Conservation (phyloP, 2,797 vertebrate species). For the Ceryle rudis region DNA sequence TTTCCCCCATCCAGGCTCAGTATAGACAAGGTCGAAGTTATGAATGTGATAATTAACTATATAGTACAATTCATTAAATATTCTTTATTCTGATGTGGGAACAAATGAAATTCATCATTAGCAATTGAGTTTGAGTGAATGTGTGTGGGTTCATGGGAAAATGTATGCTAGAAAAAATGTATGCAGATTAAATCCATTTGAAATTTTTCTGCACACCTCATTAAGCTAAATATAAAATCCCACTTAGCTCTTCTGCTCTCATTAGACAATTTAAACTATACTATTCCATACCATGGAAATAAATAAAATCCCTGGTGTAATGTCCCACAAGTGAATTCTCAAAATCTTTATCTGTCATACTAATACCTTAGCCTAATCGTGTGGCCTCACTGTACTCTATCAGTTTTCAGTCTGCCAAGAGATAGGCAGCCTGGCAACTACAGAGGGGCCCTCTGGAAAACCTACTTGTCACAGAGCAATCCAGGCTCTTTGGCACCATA, state of each 20-base stretch:
- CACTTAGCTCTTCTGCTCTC: slow-evolving; percentile 12
- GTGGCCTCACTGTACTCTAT: background rate
- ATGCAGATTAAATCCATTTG: slow-evolving; percentile 58
- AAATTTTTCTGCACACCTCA: slow-evolving; percentile 43
- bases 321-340: background rate
- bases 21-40: background rate
- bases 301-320: background rate
- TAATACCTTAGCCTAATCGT: background rate
- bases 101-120: slow-evolving; percentile 50
- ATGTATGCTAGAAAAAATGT: slow-evolving; percentile 20
- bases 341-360: background rate
- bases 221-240: slow-evolving; percentile 49
- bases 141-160: background rate
- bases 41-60: slow-evolving; percentile 4
- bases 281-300: background rate
- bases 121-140: background rate
- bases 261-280: slow-evolving; percentile 4
- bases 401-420: background rate
- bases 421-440: background rate
- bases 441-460: background rate
- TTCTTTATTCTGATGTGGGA: slow-evolving; percentile 1
- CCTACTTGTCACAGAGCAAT: background rate
- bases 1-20: background rate
- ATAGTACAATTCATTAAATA: slow-evolving; percentile 34
- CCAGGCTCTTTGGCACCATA: rapidly evolving